Conservation (phyloP, 1,140 invertebrate species). For the Papilio glaucus region DNA sequence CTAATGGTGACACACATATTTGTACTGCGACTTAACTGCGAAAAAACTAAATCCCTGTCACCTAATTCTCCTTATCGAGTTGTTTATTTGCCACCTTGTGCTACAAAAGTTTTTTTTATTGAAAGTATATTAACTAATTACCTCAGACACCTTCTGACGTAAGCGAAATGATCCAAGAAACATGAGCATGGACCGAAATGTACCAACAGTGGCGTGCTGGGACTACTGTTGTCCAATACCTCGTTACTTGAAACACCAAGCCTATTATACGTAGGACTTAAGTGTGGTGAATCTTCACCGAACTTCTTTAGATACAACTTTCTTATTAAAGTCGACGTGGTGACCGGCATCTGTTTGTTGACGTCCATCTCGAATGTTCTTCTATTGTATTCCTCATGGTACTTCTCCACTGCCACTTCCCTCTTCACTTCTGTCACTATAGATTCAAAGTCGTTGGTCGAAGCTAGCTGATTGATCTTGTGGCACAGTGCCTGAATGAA, state of each 20-base stretch:
- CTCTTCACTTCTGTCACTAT: constrained; percentile 67
- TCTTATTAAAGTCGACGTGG: constrained; percentile 65
- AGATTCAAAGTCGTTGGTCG: constrained; percentile 58
- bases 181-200: constrained; percentile 59
- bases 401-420: constrained; percentile 60
- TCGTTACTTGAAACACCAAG: constrained; percentile 37
- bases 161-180: constrained; percentile 60
- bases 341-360: constrained; percentile 67
- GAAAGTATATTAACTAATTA: constrained; percentile 28
- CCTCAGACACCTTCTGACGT: constrained; percentile 64
- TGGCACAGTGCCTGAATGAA: constrained; percentile 65
- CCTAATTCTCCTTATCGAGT: too few relatives aligned
- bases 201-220: constrained; percentile 43
- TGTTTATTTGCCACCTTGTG: too few relatives aligned
- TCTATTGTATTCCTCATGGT: constrained; percentile 54
- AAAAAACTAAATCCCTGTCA: too few relatives aligned
- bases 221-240: constrained; percentile 44
- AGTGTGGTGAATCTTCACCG: constrained; percentile 31
- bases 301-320: constrained; percentile 61
- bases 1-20: too few relatives aligned
- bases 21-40: too few relatives aligned
- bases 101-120: too few relatives aligned
- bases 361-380: constrained; percentile 51
- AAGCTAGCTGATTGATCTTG: constrained; percentile 55
- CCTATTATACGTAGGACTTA: constrained; percentile 19